Conservation (phyloP, 2,797 vertebrate genomes). For the Prionace glauca region DNA sequence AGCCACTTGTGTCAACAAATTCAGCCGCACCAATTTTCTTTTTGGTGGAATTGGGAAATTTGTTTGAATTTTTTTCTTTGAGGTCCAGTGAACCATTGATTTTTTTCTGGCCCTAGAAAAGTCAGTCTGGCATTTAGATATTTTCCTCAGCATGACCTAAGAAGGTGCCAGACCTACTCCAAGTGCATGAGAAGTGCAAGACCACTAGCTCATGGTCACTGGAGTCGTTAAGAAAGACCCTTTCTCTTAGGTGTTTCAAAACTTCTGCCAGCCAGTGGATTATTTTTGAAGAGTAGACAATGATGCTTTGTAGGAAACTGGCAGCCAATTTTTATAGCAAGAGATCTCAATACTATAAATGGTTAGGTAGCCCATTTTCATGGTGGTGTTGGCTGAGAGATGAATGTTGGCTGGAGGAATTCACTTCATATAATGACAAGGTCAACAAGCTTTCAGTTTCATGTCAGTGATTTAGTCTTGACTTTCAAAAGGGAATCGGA, state of each 20-base stretch:
- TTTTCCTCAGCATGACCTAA: background rate
- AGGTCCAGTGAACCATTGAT: background rate
- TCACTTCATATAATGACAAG: background rate
- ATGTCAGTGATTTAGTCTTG: background rate
- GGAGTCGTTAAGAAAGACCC: background rate
- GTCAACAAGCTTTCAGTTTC: background rate
- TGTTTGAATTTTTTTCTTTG: background rate
- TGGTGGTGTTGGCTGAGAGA: background rate
- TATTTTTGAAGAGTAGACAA: background rate
- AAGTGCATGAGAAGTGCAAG: background rate
- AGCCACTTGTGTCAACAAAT: background rate
- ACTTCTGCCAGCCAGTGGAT: background rate
- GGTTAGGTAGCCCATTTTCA: background rate
- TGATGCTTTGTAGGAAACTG: background rate
- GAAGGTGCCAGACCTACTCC: background rate
- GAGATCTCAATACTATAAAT: background rate
- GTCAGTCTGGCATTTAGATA: background rate
- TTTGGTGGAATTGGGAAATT: background rate
- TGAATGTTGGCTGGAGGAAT: background rate
- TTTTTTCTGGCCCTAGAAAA: background rate
- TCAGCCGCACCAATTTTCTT: too few species aligned
- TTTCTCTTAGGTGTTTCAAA: background rate
- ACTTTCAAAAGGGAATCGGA: background rate
- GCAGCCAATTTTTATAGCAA: background rate
- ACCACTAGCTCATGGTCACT: background rate